phyloP scores from a whole-genome alignment of 92 coral and sea anemone species.

The Diadumene lineata region DNA sequence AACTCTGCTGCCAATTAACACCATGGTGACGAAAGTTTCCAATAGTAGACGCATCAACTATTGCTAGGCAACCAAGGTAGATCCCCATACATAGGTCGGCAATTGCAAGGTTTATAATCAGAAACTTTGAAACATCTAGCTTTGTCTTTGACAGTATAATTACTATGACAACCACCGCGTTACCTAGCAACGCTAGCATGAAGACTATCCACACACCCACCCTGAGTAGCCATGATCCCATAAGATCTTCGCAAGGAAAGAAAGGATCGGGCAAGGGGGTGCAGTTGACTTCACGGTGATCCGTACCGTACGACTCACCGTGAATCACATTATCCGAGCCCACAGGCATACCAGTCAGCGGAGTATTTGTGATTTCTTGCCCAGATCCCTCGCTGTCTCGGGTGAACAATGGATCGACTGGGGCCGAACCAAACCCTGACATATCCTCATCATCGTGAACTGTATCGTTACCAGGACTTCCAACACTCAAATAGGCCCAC shows the following conservation, averaged over 20 bases:
- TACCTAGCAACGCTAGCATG: constrained; percentile 86
- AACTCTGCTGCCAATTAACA: constrained; percentile 89
- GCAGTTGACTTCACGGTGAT: constrained; percentile 55
- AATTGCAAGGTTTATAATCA: constrained; percentile 85
- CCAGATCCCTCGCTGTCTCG: constrained; percentile 34
- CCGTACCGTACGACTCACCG: neutral
- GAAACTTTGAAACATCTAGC: constrained; percentile 87
- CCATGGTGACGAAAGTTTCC: constrained; percentile 82
- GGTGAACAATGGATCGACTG: constrained; percentile 34
- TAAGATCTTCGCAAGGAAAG: constrained; percentile 95
- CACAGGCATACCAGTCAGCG: neutral
- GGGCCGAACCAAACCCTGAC: constrained; percentile 61
- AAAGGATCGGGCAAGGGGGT: constrained; percentile 93
- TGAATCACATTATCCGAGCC: neutral
- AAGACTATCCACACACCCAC: constrained; percentile 98
- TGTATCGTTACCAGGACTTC: constrained; percentile 14
- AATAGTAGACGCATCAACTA: constrained; percentile 84
- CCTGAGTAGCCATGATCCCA: constrained; percentile 88
- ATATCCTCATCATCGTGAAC: constrained; percentile 23
- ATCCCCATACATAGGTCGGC: constrained; percentile 98
- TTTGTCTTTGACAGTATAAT: constrained; percentile 78
- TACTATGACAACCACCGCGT: constrained; percentile 84
- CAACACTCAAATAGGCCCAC: constrained; percentile 14
- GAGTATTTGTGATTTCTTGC: neutral
- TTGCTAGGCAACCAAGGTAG: constrained; percentile 89